A percentile compares a stretch with the other conserved stretches of the same genome.
phyloP scores from a whole-genome alignment of 2,113 vertebrate genomes.

The Gymnogyps californianus region DNA sequence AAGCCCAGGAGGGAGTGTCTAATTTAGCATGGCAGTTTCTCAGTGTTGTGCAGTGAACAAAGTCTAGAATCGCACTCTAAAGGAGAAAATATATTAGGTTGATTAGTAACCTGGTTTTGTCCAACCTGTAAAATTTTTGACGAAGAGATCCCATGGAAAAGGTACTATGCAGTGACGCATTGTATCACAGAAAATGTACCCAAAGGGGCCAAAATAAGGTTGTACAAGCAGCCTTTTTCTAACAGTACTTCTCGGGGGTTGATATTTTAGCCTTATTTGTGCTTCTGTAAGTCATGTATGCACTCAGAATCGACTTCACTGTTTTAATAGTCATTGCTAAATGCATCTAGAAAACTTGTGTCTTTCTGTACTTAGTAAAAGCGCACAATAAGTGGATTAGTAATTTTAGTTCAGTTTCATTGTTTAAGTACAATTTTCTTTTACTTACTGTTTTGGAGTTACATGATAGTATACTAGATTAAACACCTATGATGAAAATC shows the following conservation, averaged over 20 bases:
- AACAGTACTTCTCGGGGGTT: background rate
- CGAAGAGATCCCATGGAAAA: background rate
- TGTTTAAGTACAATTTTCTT: background rate
- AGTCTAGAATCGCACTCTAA: background rate
- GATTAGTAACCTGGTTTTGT: background rate
- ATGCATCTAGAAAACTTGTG: background rate
- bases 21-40: background rate
- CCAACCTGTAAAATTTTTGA: background rate
- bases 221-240: background rate
- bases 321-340: background rate
- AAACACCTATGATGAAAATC: background rate
- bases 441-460: background rate
- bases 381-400: background rate
- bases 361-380: background rate
- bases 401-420: background rate
- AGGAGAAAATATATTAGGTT: background rate
- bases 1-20: background rate
- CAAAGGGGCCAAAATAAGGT: background rate
- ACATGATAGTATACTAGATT: too few species aligned
- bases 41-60: background rate
- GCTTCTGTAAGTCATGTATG: background rate
- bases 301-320: background rate
- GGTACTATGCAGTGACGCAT: accelerated
- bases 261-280: background rate
- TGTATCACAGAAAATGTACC: background rate